Evolutionary conservation across 2,797 vertebrate genomes (phyloP), one percentile per base, ranked within the genome.

Genomic region (Notamacropus eugenii): DNA sequence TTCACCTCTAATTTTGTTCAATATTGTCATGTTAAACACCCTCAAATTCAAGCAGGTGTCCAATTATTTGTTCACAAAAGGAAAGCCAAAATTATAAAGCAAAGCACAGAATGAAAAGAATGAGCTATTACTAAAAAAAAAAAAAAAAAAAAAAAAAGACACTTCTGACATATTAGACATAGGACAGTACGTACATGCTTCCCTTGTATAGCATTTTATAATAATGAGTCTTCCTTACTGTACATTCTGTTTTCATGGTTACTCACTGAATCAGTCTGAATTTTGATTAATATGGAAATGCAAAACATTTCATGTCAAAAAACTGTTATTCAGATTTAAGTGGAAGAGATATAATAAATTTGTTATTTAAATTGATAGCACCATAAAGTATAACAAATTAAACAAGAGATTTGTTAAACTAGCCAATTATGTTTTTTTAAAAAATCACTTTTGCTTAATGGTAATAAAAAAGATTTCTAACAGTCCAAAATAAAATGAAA

Each of bases 1-100:
- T 19, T 82, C 22, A 82, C 1, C 11, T 94, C 96, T 96, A 97
- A 93, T 93, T 98, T 98, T 98, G 97, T 98, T 98, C 55, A 95
- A 94, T 55, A 62, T 12, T 87, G 22, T 93, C 55, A 54, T 54
- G 46, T 93, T 28, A 93, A 93, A 93, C n/a, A 93, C 2, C 55
- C 55, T 55, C 62, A 90, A 94, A 95, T 95, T 90, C 46, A 93
- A 96, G 97, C 59, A 96, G 22, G 46, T n/a, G 56, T 57, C 92
- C n/a, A 95, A 94, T 95, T 92, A 27, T 62, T 95, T 96, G 58
- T 24, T 46, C 67, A 93, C 90, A 46, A 95, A 56, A 90, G 46
- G 96, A 14, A 92, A 93, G 67, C 4, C 90, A 93, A 96, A 95
- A 46, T 5, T 96, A 91, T 57, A 96, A 96, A 95, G 92, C 55